These are phyloP conservation scores for Agelastica alni DNA, from an alignment of 2,888 invertebrate species.

Conservation along the genomic window DNA sequence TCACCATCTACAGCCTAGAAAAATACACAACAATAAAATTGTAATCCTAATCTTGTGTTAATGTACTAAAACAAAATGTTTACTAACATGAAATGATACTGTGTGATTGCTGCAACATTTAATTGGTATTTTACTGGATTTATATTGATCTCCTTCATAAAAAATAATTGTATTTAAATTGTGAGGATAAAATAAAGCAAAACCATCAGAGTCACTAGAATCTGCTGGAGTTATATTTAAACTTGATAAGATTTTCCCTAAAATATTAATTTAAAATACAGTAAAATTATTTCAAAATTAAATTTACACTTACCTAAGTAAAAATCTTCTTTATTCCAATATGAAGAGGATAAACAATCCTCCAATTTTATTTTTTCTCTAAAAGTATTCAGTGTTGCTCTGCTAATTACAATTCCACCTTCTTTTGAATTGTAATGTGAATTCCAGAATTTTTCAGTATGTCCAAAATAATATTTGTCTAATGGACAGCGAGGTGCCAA, in stretches of 20 bases:
- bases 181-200: slow-evolving; percentile 61
- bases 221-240: slow-evolving; percentile 59
- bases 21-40: slow-evolving; percentile 23
- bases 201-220: slow-evolving; percentile 58
- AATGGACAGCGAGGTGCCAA: slow-evolving; percentile 57
- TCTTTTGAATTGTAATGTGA: slow-evolving; percentile 60
- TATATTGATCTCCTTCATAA: slow-evolving; percentile 57
- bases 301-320: slow-evolving; percentile 61
- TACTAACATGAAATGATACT: slow-evolving; percentile 58
- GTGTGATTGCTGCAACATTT: slow-evolving; percentile 60
- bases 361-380: slow-evolving; percentile 43
- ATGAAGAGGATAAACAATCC: slow-evolving; percentile 57
- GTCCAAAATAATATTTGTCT: slow-evolving; percentile 61
- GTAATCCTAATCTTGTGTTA: not conserved
- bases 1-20: slow-evolving; percentile 58
- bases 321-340: slow-evolving; percentile 64
- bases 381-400: slow-evolving; percentile 55
- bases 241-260: slow-evolving; percentile 60
- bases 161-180: slow-evolving; percentile 55
- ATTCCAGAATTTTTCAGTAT: slow-evolving; percentile 61
- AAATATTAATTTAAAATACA: slow-evolving; percentile 24
- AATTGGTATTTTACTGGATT: slow-evolving; percentile 58
- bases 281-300: no score
- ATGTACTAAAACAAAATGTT: slow-evolving; percentile 1
- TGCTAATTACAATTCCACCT: slow-evolving; percentile 63